Conservation (phyloP, 2,113 vertebrate genomes). For the Pachypanchax playfairii region DNA sequence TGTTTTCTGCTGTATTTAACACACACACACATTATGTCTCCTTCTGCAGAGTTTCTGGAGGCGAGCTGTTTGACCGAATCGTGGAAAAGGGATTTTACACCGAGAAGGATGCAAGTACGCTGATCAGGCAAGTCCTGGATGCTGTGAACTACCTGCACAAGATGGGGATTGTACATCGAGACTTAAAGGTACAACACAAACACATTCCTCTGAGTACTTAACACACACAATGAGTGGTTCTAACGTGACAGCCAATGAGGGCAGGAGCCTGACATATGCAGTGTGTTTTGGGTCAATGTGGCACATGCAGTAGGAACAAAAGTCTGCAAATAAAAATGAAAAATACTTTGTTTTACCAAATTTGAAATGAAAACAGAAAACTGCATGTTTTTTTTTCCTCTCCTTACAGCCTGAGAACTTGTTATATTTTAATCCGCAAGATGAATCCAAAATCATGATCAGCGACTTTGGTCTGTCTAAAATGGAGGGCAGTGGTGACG, state of each 20-base stretch:
- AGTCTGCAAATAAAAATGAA: too few relatives aligned
- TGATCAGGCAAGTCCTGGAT: slow-evolving; percentile 70
- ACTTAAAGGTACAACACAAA: slow-evolving; percentile 54
- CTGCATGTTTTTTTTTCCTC: too few relatives aligned
- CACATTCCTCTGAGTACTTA: not conserved
- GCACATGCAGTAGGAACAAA: too few relatives aligned
- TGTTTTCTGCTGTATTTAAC: not conserved
- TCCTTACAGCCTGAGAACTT: slow-evolving; percentile 69
- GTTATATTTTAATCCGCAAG: slow-evolving; percentile 73
- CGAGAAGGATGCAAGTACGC: slow-evolving; percentile 69
- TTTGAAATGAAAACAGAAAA: too few relatives aligned
- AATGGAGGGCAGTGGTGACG: slow-evolving; percentile 73
- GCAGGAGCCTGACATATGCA: slow-evolving; percentile 12
- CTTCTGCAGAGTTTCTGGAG: slow-evolving; percentile 62
- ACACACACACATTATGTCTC: not conserved
- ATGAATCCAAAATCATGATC: slow-evolving; percentile 75
- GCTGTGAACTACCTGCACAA: slow-evolving; percentile 72
- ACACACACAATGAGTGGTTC: slow-evolving; percentile 1
- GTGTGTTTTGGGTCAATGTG: slow-evolving; percentile 39
- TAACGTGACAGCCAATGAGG: slow-evolving; percentile 21
- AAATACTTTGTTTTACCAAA: too few relatives aligned
- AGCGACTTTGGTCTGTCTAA: slow-evolving; percentile 76
- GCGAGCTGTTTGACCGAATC: slow-evolving; percentile 69
- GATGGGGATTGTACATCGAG: slow-evolving; percentile 71
- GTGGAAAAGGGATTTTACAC: slow-evolving; percentile 75